phyloP scores from a whole-genome alignment of 2,888 invertebrate genomes.

The Microplitis deprimator region DNA sequence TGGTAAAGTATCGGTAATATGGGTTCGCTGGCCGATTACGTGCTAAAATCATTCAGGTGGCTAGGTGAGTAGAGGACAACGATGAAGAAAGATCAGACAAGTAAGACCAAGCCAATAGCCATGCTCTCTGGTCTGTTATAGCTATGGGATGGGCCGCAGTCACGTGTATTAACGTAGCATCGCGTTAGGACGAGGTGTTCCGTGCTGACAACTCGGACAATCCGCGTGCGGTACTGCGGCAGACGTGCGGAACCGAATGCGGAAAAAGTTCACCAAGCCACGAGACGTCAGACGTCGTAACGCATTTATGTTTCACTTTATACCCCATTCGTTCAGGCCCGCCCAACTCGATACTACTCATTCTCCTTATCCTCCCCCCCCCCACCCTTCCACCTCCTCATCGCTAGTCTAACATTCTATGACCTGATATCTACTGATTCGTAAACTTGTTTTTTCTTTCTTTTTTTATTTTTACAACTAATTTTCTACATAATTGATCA shows the following conservation, averaged over 20 bases:
- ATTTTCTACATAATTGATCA: neutral
- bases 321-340: conserved; percentile 17
- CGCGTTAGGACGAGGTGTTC: conserved; percentile 55
- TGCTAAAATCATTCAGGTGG: conserved; percentile 60
- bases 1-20: neutral
- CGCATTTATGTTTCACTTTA: conserved; percentile 21
- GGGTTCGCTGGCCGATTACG: conserved; percentile 61
- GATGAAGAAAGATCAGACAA: conserved; percentile 12
- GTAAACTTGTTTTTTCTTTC: neutral
- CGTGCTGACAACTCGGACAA: conserved; percentile 27
- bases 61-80: conserved; percentile 36
- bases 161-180: conserved; percentile 66
- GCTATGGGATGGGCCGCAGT: conserved; percentile 65
- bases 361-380: neutral
- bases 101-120: conserved; percentile 16
- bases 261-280: conserved; percentile 19
- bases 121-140: conserved; percentile 22
- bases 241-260: conserved; percentile 15
- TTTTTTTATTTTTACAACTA: neutral
- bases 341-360: conserved; percentile 13
- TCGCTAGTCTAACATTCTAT: neutral
- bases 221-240: conserved; percentile 17
- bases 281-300: conserved; percentile 23
- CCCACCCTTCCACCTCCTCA: neutral
- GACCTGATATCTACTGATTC: neutral